Evolutionary conservation across 2,113 vertebrate species (phyloP), one percentile per base, ranked within the genome.

Genomic region (Eretmochelys imbricata): DNA sequence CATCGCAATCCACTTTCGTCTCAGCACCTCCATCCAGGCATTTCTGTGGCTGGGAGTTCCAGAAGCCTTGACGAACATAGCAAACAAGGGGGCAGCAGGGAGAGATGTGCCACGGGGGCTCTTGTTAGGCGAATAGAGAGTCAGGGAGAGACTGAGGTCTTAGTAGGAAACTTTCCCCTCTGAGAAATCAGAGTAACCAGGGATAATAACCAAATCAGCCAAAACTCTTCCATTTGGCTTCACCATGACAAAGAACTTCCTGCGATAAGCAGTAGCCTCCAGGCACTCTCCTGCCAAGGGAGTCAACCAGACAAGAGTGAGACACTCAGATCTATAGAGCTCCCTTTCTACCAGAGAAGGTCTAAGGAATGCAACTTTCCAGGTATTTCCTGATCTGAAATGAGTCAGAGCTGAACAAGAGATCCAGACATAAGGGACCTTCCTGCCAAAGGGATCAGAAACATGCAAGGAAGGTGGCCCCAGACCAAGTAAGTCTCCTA

Each of bases 401-500:
- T 46, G 3, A 11, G 22, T 22, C 38, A 76, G 10, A 24, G 22
- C 10, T 11, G 22, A 76, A 22, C 10, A 5, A 76, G 72, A 25
- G 22, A 46, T 76, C 72, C 72, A 25, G 72, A 20, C 38, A 46
- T 42, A 38, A 42, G 72, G 72, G 72, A 76, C 10, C 72, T 25
- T 46, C 20, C 62, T 1, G 1, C 17, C 5, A 17, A 0, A 0
- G 10, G 55, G 8, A 35, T 35, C 31, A 35, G 82, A 79, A 9
- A 1, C 5, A 85, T 10, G 49, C 1, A 19, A 3, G 84, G 31
- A 42, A 51, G 42, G 8, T 0, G 35, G 19, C 22, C 16, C 54
- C 11, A n/a, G 42, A 75, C n/a, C 10, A 46, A 75, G 38, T 25
- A 42, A 75, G 20, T 75, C 38, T 42, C n/a, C 38, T 46, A 46